These are phyloP conservation scores for Lithobates sylvaticus DNA, from an alignment of 2,797 vertebrate species.

Conservation along the genomic window DNA sequence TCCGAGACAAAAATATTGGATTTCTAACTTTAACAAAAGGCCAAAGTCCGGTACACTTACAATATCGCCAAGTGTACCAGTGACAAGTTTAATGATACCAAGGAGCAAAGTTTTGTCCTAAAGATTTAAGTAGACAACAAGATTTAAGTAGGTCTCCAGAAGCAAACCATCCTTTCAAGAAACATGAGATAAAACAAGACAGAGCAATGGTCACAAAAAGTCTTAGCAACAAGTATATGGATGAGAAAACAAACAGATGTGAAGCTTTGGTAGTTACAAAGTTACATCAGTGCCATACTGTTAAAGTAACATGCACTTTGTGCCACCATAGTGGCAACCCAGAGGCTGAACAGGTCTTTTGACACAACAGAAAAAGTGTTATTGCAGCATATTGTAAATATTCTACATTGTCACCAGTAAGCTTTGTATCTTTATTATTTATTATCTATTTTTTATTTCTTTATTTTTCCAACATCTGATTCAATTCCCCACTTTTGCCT, in stretches of 20 bases:
- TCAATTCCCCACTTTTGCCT: too few relatives aligned
- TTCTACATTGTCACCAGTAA: too few relatives aligned
- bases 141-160: neutral
- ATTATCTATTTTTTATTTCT: too few relatives aligned
- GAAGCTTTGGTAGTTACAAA: neutral
- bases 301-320: too few relatives aligned
- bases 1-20: neutral
- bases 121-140: too few relatives aligned
- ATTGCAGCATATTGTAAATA: too few relatives aligned
- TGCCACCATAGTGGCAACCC: too few relatives aligned
- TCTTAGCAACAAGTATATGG: neutral
- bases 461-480: too few relatives aligned
- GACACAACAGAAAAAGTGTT: too few relatives aligned
- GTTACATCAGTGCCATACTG: neutral
- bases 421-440: too few relatives aligned
- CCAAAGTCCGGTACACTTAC: neutral
- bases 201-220: neutral
- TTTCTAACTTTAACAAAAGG: neutral
- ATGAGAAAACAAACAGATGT: neutral
- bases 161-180: neutral
- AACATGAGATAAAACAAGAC: neutral
- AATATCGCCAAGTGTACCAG: neutral
- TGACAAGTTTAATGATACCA: neutral
- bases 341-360: too few relatives aligned
- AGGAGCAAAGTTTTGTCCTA: neutral